phyloP scores from a whole-genome alignment of 2,113 vertebrate species.

The Planiliza haematocheilus region DNA sequence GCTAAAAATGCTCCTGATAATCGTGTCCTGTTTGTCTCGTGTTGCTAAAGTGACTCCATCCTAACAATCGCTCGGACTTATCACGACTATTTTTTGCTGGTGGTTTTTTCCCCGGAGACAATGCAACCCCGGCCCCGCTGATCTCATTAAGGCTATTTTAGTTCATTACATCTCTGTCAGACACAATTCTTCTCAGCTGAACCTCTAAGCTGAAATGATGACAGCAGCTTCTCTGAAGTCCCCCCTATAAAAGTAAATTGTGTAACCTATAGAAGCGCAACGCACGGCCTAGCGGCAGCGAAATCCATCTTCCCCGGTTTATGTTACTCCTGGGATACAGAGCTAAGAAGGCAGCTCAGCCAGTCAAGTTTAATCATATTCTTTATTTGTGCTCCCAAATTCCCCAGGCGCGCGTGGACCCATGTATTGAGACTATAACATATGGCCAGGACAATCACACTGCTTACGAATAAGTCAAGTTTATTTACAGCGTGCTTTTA shows the following conservation, averaged over 20 bases:
- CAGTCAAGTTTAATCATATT: conserved; percentile 68
- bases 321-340: conserved; percentile 64
- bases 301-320: conserved; percentile 66
- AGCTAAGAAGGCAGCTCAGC: conserved; percentile 50
- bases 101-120: conserved; percentile 47
- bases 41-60: conserved; percentile 60
- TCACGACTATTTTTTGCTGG: conserved; percentile 69
- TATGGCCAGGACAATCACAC: conserved; percentile 34
- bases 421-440: conserved; percentile 41
- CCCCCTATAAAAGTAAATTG: conserved; percentile 33
- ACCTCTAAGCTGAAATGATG: conserved; percentile 27
- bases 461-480: conserved; percentile 44
- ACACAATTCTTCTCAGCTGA: conserved; percentile 59
- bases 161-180: conserved; percentile 71
- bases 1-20: conserved; percentile 20
- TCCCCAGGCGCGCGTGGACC: conserved; percentile 38
- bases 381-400: conserved; percentile 53
- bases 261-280: conserved; percentile 34
- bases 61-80: conserved; percentile 63
- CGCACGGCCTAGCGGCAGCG: conserved; percentile 26
- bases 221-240: conserved; percentile 53
- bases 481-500: conserved; percentile 51
- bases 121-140: conserved; percentile 40
- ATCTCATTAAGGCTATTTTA: conserved; percentile 77
- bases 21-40: conserved; percentile 34